Conservation (phyloP, 2,888 invertebrate genomes). For the Lasioglossum lativentre region DNA sequence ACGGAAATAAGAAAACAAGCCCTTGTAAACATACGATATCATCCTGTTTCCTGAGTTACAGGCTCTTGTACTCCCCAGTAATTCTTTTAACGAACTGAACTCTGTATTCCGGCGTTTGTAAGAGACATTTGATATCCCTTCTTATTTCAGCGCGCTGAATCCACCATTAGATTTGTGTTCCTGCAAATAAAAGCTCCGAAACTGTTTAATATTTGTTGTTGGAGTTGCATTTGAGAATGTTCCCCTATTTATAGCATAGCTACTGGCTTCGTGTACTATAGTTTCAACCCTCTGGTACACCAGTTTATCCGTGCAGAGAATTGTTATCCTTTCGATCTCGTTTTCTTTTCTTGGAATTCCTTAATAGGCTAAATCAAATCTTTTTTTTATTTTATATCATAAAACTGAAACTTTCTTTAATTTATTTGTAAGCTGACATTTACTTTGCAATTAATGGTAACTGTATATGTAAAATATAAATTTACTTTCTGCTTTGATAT, state of each 20-base stretch:
- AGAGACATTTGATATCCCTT: not conserved
- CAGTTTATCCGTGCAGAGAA: not conserved
- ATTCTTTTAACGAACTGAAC: not conserved
- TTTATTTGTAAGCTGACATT: too few species aligned
- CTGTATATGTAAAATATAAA: too few species aligned
- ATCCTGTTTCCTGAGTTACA: not conserved
- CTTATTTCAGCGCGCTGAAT: not conserved
- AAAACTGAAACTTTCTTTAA: not conserved
- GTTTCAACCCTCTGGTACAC: not conserved
- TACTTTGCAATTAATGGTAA: too few species aligned
- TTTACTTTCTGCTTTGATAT: too few species aligned
- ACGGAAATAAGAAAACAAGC: not conserved
- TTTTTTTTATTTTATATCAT: not conserved
- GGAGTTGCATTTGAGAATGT: not conserved
- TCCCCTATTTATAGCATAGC: not conserved
- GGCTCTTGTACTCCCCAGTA: not conserved
- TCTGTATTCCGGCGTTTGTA: not conserved
- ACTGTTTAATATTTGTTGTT: not conserved
- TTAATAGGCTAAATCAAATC: not conserved
- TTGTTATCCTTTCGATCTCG: not conserved
- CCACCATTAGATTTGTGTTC: not conserved
- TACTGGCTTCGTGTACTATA: not conserved
- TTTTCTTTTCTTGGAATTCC: not conserved
- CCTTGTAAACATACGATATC: not conserved
- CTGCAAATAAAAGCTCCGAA: not conserved